Evolutionary conservation across 2,797 vertebrate species (phyloP).

Genomic region (Argyrosomus regius): DNA sequence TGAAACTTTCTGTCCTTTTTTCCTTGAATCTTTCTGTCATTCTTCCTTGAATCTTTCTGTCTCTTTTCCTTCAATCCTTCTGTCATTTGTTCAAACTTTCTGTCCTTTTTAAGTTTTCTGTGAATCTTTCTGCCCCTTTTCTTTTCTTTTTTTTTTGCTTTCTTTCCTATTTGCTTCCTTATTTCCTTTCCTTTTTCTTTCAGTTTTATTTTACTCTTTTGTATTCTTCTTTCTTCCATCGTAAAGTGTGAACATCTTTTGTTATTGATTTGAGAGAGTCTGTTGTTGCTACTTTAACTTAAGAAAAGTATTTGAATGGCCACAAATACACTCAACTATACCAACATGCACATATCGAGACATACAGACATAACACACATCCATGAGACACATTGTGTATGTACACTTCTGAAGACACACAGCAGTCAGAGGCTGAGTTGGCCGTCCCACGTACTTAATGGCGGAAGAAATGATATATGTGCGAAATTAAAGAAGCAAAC

Average conservation of each 20-base stretch:
- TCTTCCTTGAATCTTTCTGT: not conserved
- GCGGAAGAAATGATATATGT: constrained; percentile 60
- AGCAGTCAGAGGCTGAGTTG: constrained; percentile 11
- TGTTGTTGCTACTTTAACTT: not conserved
- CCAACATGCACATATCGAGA: not conserved
- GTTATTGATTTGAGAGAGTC: not conserved
- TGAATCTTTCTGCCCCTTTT: too few relatives aligned
- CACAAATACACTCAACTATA: not conserved
- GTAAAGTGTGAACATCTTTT: not conserved
- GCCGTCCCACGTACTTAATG: constrained; percentile 41
- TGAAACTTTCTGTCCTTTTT: not conserved
- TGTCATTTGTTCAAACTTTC: too few relatives aligned
- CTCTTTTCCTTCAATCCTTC: not conserved
- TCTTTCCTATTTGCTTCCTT: too few relatives aligned
- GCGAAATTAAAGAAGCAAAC: constrained; percentile 57
- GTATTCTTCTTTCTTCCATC: not conserved
- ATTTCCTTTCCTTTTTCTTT: too few relatives aligned
- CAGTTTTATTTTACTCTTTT: too few relatives aligned
- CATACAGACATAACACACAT: not conserved
- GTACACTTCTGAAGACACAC: constrained; percentile 29
- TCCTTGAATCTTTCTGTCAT: not conserved
- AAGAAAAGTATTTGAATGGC: not conserved
- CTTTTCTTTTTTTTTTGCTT: too few relatives aligned
- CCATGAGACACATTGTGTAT: not conserved
- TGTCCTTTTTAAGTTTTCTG: too few relatives aligned